A percentile compares a stretch with the other conserved stretches of the same genome.
These are phyloP conservation scores for Periophthalmodon schlosseri DNA, from an alignment of 2,113 vertebrate species.

Conservation along the genomic window DNA sequence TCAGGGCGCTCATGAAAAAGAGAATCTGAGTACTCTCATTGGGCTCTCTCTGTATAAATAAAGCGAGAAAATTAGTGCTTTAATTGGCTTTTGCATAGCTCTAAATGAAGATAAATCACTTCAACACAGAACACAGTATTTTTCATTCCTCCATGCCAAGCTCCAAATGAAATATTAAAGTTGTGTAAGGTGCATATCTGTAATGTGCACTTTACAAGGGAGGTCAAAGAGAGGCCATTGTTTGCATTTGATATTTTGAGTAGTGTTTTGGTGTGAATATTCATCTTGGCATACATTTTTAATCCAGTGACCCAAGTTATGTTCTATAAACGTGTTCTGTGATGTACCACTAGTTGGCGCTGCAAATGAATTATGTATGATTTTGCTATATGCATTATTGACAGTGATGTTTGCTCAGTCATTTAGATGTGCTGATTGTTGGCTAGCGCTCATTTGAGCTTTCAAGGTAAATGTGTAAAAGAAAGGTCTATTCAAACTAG, in stretches of 20 bases:
- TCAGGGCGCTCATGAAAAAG: too few species aligned
- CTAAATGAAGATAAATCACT: constrained; percentile 25
- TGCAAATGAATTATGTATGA: constrained; percentile 33
- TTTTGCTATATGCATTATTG: constrained; percentile 27
- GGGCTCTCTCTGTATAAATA: too few species aligned
- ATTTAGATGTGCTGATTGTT: constrained; percentile 13
- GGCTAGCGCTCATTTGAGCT: background rate
- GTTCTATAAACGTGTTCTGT: constrained; percentile 6
- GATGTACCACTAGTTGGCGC: constrained; percentile 4
- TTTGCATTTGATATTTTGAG: background rate
- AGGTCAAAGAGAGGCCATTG: constrained; percentile 37
- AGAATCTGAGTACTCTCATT: too few species aligned
- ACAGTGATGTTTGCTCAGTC: constrained; percentile 29
- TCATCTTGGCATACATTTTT: constrained; percentile 16
- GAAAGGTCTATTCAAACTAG: too few species aligned
- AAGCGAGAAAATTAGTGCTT: too few species aligned
- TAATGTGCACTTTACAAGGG: constrained; percentile 24
- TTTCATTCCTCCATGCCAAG: constrained; percentile 15
- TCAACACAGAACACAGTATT: background rate
- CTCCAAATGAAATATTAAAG: constrained; percentile 57
- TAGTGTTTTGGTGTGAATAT: constrained; percentile 3
- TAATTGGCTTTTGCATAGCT: background rate
- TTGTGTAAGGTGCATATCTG: constrained; percentile 29
- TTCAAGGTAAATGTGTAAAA: too few species aligned
- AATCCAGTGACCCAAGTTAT: constrained; percentile 12